Percentiles rank a stretch among this genome's conserved stretches.
Evolutionary conservation across 2,113 vertebrate genomes (phyloP).

Genomic region (Solea senegalensis): DNA sequence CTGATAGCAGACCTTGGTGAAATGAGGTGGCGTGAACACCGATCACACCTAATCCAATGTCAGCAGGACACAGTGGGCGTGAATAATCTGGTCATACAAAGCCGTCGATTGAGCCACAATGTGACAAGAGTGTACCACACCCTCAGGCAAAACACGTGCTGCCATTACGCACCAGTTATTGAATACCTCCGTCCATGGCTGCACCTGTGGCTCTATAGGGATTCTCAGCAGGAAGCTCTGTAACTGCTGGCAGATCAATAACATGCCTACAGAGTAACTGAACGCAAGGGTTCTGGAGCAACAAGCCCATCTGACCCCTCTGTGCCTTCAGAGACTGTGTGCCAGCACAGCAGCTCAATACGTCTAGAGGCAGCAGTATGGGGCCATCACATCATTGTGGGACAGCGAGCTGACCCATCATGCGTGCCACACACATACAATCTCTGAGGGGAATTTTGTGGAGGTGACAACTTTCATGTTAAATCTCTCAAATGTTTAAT

Average conservation of each 20-base stretch:
- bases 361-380: constrained; percentile 70
- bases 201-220: constrained; percentile 57
- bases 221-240: constrained; percentile 59
- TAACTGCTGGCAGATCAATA: constrained; percentile 79
- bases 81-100: constrained; percentile 62
- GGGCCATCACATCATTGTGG: constrained; percentile 61
- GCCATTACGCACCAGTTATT: constrained; percentile 43
- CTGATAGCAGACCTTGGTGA: constrained; percentile 5
- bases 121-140: constrained; percentile 28
- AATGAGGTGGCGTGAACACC: constrained; percentile 38
- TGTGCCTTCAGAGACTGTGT: constrained; percentile 48
- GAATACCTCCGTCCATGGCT: constrained; percentile 43
- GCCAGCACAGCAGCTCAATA: constrained; percentile 69
- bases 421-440: constrained; percentile 45
- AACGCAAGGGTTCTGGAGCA: constrained; percentile 53
- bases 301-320: constrained; percentile 44
- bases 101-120: constrained; percentile 40
- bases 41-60: constrained; percentile 50
- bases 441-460: neutral
- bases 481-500: neutral
- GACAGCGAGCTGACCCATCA: constrained; percentile 63
- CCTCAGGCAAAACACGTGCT: constrained; percentile 59
- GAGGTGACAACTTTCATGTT: neutral
- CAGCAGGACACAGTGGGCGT: constrained; percentile 41
- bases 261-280: constrained; percentile 53